Conservation (phyloP, 2,113 vertebrate genomes). For the Indicator indicator region DNA sequence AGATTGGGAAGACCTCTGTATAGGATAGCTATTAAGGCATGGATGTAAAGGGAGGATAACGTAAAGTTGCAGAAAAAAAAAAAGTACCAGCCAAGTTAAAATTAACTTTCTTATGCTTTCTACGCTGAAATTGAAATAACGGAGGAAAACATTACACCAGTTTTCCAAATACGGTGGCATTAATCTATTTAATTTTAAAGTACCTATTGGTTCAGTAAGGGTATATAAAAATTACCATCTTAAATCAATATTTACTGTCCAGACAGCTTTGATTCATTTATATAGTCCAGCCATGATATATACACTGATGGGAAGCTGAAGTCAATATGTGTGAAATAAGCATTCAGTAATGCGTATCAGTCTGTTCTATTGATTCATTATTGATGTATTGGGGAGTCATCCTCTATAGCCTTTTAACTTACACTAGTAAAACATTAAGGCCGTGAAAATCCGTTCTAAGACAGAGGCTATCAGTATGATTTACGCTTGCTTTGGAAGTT, state of each 20-base stretch:
- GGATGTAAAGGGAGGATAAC: background rate
- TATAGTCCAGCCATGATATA: background rate
- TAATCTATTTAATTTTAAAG: constrained; percentile 47
- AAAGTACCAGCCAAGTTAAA: background rate
- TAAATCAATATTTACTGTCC: constrained; percentile 65
- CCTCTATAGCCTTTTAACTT: background rate
- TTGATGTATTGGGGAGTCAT: background rate
- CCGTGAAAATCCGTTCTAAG: background rate
- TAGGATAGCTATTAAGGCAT: background rate
- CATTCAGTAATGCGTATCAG: constrained; percentile 8
- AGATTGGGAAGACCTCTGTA: background rate
- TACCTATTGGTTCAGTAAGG: constrained; percentile 54
- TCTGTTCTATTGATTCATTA: background rate
- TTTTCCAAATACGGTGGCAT: constrained; percentile 34
- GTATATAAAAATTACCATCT: constrained; percentile 44
- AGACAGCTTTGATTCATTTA: constrained; percentile 16
- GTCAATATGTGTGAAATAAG: background rate
- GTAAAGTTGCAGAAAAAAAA: background rate
- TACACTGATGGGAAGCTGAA: constrained; percentile 8
- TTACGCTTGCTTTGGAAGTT: background rate
- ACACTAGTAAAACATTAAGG: background rate
- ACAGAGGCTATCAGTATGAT: background rate
- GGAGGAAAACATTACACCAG: background rate
- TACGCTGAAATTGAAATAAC: background rate
- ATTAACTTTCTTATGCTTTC: background rate